These are phyloP conservation scores for Vidua chalybeata DNA, from an alignment of 2,113 vertebrate genomes.

Conservation along the genomic window DNA sequence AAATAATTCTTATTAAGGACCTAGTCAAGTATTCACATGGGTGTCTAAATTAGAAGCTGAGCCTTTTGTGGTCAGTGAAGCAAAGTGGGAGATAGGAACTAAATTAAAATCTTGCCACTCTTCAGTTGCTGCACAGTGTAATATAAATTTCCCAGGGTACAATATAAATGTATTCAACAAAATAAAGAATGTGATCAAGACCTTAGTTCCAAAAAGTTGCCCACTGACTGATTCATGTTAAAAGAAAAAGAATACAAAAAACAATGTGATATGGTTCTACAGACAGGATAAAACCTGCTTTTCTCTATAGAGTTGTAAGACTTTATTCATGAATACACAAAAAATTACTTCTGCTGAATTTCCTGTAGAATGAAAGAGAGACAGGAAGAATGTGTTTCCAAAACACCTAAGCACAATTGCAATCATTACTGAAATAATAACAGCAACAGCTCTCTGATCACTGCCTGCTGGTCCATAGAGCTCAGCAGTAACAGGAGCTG, in stretches of 20 bases:
- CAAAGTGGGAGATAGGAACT: not conserved
- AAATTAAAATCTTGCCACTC: not conserved
- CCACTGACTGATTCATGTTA: not conserved
- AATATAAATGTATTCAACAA: not conserved
- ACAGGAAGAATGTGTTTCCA: not conserved
- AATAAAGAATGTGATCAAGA: not conserved
- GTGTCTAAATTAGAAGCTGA: not conserved
- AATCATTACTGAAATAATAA: not conserved
- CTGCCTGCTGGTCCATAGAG: not conserved
- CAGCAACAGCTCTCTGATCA: not conserved
- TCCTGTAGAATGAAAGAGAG: not conserved
- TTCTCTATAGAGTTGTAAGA: not conserved
- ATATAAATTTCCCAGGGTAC: not conserved
- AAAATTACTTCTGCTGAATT: not conserved
- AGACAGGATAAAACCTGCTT: not conserved
- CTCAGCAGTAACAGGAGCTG: not conserved
- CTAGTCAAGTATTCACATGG: not conserved
- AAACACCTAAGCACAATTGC: not conserved
- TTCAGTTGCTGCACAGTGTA: not conserved
- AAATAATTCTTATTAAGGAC: not conserved
- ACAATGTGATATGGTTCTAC: not conserved
- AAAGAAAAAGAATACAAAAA: not conserved
- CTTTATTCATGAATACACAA: not conserved
- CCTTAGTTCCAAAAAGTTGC: not conserved
- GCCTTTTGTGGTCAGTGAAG: not conserved